Conservation (phyloP, 2,888 invertebrate genomes). For the Oscheius onirici region DNA sequence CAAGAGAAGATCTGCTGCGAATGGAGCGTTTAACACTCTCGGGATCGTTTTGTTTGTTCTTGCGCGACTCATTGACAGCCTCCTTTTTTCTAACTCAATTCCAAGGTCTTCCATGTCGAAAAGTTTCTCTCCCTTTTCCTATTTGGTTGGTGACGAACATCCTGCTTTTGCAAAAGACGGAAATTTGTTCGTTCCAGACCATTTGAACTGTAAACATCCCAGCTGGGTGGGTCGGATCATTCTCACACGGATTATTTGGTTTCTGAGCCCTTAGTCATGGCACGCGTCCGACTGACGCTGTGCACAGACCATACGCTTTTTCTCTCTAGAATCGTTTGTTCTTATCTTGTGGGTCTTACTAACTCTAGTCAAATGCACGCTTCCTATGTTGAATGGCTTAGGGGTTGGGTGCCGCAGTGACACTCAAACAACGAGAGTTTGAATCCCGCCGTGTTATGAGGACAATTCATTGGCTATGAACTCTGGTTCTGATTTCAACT, state of each 20-base stretch:
- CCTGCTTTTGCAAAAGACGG: no score
- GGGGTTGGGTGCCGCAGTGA: background rate
- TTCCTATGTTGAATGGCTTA: no score
- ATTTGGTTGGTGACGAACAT: no score
- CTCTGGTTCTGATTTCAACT: no score
- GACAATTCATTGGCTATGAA: no score
- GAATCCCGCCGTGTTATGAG: no score
- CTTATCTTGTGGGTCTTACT: background rate
- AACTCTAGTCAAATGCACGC: background rate
- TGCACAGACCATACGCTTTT: no score
- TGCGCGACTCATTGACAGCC: background rate
- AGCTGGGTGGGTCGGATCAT: background rate
- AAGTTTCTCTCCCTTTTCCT: no score
- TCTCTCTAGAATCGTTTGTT: background rate
- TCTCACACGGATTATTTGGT: slow-evolving; percentile 8
- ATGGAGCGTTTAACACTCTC: background rate
- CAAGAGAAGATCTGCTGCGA: background rate
- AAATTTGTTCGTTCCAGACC: no score
- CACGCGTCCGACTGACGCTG: slow-evolving; percentile 9
- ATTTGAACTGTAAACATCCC: background rate
- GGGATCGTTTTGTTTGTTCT: slow-evolving; percentile 21
- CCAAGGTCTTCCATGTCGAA: no score
- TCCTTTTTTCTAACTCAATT: background rate
- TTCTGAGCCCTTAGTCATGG: slow-evolving; percentile 15
- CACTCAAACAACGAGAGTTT: background rate